These are phyloP conservation scores for Macaca mulatta DNA, from an alignment of 2,113 vertebrate species.

Conservation along the genomic window DNA sequence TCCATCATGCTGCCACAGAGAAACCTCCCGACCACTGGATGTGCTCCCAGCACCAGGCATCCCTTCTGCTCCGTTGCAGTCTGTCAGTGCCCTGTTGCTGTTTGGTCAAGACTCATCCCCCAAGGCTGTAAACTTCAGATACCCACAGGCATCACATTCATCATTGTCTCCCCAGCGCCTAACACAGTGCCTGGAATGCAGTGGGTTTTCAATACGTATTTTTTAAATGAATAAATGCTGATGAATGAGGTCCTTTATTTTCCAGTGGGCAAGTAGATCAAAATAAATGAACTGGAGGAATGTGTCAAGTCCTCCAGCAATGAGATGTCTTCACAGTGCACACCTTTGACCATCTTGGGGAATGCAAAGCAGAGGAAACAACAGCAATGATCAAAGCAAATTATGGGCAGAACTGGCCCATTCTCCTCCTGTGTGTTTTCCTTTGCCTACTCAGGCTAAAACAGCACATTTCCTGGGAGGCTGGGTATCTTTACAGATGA, in stretches of 20 bases:
- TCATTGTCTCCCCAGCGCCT: fast-evolving
- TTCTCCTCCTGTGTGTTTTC: background rate
- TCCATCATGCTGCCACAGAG: fast-evolving
- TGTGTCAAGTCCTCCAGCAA: background rate
- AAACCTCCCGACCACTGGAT: too few relatives aligned
- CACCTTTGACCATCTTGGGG: background rate
- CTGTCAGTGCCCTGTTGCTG: too few relatives aligned
- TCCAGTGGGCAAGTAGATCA: background rate
- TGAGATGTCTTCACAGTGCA: background rate
- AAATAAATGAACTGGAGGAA: background rate
- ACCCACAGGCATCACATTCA: fast-evolving
- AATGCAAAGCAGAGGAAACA: background rate
- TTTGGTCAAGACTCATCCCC: background rate
- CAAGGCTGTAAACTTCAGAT: background rate
- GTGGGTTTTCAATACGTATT: background rate
- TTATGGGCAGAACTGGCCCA: too few relatives aligned
- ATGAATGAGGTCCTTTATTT: background rate
- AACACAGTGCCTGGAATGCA: background rate
- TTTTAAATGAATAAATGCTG: background rate
- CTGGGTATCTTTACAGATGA: slow-evolving; percentile 46
- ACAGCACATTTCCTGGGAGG: slow-evolving; percentile 49
- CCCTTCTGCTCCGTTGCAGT: background rate
- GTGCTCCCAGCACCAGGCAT: background rate
- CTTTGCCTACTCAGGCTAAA: background rate
- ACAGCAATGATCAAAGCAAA: background rate